Conservation (phyloP, 2,888 invertebrate genomes). For the Volucella bombylans region DNA sequence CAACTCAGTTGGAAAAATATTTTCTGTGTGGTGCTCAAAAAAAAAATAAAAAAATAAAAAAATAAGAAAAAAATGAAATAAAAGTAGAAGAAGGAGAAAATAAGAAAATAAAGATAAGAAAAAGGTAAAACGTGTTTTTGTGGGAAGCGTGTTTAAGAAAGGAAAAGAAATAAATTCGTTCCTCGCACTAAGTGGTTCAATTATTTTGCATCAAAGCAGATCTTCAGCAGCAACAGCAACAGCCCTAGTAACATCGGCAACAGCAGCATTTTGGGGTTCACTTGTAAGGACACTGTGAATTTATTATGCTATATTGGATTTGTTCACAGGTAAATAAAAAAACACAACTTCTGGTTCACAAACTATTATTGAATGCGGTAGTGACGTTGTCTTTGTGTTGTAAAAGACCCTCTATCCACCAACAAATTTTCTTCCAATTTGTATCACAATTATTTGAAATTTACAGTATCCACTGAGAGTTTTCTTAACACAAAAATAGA, state of each 20-base stretch:
- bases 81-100: slow-evolving; percentile 52
- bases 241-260: slow-evolving; percentile 9
- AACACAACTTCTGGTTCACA: slow-evolving; percentile 16
- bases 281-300: slow-evolving; percentile 52
- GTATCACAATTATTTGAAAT: too few relatives aligned
- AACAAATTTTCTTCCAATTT: too few relatives aligned
- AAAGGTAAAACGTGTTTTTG: slow-evolving; percentile 73
- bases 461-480: too few relatives aligned
- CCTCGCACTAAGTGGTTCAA: slow-evolving; percentile 72
- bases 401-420: too few relatives aligned
- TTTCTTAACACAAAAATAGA: too few relatives aligned
- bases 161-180: slow-evolving; percentile 67
- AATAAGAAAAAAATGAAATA: slow-evolving; percentile 42
- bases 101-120: slow-evolving; percentile 56
- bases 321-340: slow-evolving; percentile 65
- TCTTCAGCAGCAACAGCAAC: slow-evolving; percentile 33
- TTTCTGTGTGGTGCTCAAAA: slow-evolving; percentile 59
- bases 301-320: slow-evolving; percentile 68
- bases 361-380: slow-evolving; percentile 49
- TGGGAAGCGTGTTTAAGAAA: slow-evolving; percentile 64
- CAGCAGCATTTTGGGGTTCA: slow-evolving; percentile 24
- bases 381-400: slow-evolving; percentile 5
- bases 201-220: slow-evolving; percentile 69
- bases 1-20: slow-evolving; percentile 69
- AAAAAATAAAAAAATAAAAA: slow-evolving; percentile 35